Percentiles rank a stretch among this genome's conserved stretches.
These are phyloP conservation scores for Cossypha caffra DNA, from an alignment of 2,797 vertebrate species.

Conservation along the genomic window DNA sequence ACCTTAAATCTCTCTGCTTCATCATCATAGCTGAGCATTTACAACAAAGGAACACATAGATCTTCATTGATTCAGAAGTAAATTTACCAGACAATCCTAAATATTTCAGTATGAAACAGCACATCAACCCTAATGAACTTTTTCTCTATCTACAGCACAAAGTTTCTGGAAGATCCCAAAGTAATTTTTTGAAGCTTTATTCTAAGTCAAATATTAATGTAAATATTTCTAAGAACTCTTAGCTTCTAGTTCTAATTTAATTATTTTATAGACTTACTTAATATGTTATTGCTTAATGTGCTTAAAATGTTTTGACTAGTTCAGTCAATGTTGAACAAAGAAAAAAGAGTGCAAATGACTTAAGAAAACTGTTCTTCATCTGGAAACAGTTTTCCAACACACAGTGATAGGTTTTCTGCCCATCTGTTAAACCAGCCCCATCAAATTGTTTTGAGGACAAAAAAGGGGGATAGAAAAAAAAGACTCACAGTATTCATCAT, in stretches of 20 bases:
- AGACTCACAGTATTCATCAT: background rate
- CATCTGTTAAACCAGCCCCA: constrained; percentile 62
- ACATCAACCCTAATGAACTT: background rate
- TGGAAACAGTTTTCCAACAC: constrained; percentile 47
- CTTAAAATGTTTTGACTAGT: constrained; percentile 66
- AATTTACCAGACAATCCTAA: background rate
- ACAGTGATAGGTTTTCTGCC: constrained; percentile 49
- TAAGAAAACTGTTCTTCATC: constrained; percentile 60
- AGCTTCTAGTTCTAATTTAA: constrained; percentile 13
- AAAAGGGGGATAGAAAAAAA: constrained; percentile 19
- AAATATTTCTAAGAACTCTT: constrained; percentile 52
- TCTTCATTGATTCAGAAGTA: background rate
- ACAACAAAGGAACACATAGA: background rate
- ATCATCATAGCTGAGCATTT: background rate
- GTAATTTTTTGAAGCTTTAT: background rate
- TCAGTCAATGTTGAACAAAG: constrained; percentile 65
- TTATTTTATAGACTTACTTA: constrained; percentile 63
- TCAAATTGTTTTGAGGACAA: constrained; percentile 50
- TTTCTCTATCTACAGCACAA: background rate
- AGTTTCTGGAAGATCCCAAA: background rate
- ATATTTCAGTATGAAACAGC: background rate
- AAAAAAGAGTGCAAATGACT: constrained; percentile 50
- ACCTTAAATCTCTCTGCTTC: background rate
- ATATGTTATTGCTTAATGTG: constrained; percentile 54
- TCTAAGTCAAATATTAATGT: constrained; percentile 36